These are phyloP conservation scores for Mastacembelus armatus DNA, from an alignment of 2,797 vertebrate genomes.

Conservation along the genomic window DNA sequence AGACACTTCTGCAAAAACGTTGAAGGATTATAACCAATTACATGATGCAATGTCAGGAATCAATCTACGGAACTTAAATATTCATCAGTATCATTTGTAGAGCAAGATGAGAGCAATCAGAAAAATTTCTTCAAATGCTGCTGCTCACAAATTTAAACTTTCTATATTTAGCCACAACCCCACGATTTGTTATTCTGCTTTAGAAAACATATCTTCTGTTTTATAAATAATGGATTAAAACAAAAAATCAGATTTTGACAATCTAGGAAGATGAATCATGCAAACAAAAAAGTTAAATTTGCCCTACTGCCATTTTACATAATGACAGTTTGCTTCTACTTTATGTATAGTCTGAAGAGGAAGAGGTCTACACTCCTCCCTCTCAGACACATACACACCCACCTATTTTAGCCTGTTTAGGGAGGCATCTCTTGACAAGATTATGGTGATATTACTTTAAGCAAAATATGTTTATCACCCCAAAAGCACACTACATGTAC, in stretches of 20 bases:
- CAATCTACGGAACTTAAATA: neutral
- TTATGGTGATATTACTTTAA: conserved; percentile 5
- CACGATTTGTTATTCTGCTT: no score
- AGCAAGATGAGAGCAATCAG: neutral
- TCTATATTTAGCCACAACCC: no score
- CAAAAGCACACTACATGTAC: neutral
- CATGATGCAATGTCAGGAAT: neutral
- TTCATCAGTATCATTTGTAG: conserved; percentile 2
- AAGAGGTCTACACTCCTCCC: no score
- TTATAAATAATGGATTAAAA: conserved; percentile 4
- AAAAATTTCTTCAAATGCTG: neutral
- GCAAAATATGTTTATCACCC: conserved; percentile 2
- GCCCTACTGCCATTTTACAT: conserved; percentile 20
- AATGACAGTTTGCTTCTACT: no score
- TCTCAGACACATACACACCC: neutral
- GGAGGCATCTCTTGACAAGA: neutral
- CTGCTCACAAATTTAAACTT: neutral
- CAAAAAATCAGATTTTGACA: neutral
- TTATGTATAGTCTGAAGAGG: no score
- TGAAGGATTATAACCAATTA: neutral
- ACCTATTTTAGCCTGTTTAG: neutral
- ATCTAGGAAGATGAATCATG: neutral
- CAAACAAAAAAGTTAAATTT: conserved; percentile 2
- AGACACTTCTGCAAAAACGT: neutral
- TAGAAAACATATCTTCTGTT: conserved; percentile 6